These are phyloP conservation scores for Epinotia demarniana DNA, from an alignment of 2,888 invertebrate genomes.

Conservation along the genomic window DNA sequence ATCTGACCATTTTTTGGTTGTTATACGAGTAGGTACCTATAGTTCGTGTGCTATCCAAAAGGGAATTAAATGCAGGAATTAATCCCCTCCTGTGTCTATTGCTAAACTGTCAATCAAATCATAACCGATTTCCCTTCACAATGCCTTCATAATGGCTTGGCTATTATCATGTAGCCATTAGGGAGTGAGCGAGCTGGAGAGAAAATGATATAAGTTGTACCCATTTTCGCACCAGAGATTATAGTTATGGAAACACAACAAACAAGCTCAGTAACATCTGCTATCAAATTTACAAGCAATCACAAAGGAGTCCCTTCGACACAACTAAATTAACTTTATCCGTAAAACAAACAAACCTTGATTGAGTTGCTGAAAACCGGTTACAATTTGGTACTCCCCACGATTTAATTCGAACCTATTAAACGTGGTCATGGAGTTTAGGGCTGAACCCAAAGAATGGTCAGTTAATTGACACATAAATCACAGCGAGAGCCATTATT, in stretches of 20 bases:
- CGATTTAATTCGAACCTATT: conserved; percentile 47
- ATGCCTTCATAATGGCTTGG: conserved; percentile 24
- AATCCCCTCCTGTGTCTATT: not conserved
- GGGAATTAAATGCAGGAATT: not conserved
- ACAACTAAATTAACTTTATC: conserved; percentile 43
- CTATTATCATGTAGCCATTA: no score
- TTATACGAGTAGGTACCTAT: not conserved
- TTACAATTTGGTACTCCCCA: conserved; percentile 42
- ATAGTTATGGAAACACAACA: conserved; percentile 42
- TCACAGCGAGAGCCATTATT: conserved; percentile 44
- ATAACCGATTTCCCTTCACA: conserved; percentile 16
- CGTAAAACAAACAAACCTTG: conserved; percentile 48
- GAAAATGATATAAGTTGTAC: not conserved
- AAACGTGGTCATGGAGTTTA: conserved; percentile 42
- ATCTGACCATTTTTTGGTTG: no score
- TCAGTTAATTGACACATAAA: conserved; percentile 50
- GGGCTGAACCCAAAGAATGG: conserved; percentile 46
- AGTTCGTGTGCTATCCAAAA: not conserved
- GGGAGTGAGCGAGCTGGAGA: no score
- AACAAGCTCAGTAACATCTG: conserved; percentile 38
- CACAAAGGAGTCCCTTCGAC: conserved; percentile 37
- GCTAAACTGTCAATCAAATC: conserved; percentile 10
- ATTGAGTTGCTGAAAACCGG: conserved; percentile 46
- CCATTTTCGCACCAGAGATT: conserved; percentile 20
- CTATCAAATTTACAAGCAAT: conserved; percentile 35